Base-by-base conservation (phyloP, 2,888 invertebrate genomes). In the Charanyca ferruginea region DNA sequence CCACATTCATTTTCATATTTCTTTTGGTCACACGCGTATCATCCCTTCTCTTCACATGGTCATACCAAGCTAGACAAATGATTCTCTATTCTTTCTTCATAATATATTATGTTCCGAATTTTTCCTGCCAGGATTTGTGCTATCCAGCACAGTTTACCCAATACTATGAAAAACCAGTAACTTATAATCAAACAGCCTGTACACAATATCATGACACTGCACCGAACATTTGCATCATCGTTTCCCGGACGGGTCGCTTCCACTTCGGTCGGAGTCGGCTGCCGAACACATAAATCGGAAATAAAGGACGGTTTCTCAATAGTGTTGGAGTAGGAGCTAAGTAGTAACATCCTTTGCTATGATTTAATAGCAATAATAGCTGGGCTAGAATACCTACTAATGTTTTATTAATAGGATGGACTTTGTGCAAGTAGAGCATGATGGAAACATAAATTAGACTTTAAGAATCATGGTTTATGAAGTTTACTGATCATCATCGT, bases 231-330 rank as follows among this genome's bases (percentile, higher is more conserved):
- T 89, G 85, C 90, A 88, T 89, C 91, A 88, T 67, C 79, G 85
- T 85, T 87, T 91, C 91, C 93, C 91, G 93, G 92, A 91, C 88
- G 90, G 52, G 52, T 38, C 66, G 75, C 80, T 77, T 81, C 85
- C 83, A 82, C 32, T 42, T 7, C 79, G 67, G 45, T 13, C 69
- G 41, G 65, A 52, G 60, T 48, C 67, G 72, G 65, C 53, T 67
- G 78, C 49, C 71, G 60, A 77, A 70, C 76, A 66, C 80, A 71
- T 74, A 74, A 72, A 84, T 85, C 83, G 82, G 84, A 86, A 78
- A 81, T 79, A 69, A 66, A 68, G 57, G 69, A 73, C 72, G 61
- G 77, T 80, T 81, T 79, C 80, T 58, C 70, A 80, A 80, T 58
- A 52, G 45, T 16, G 32, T 23, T 23, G 9, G 16, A 9, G 28